A percentile compares a stretch with the other conserved stretches of the same genome.
These are phyloP conservation scores for Manis crassicaudata DNA, from an alignment of 2,797 vertebrate species.

Conservation along the genomic window DNA sequence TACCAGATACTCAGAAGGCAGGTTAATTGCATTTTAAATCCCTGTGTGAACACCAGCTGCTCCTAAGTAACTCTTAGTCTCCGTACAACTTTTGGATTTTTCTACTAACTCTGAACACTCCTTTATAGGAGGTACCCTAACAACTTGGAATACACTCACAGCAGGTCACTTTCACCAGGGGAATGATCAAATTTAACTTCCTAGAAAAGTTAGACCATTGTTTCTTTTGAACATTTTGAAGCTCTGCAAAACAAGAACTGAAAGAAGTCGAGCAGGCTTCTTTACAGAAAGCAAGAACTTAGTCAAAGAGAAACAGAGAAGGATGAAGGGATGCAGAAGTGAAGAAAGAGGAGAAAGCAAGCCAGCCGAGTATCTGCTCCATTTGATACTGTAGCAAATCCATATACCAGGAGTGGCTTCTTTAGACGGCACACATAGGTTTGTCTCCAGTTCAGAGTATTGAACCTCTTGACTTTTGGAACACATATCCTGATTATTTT, in stretches of 20 bases:
- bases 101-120: slow-evolving; percentile 27
- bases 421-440: slow-evolving; percentile 38
- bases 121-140: not conserved
- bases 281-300: slow-evolving; percentile 50
- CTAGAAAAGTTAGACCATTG: slow-evolving; percentile 45
- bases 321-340: slow-evolving; percentile 18
- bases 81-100: slow-evolving; percentile 34
- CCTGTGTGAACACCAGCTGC: slow-evolving; percentile 28
- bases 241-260: slow-evolving; percentile 63
- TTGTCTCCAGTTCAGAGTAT: slow-evolving; percentile 25
- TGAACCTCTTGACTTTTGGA: not conserved
- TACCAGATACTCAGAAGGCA: slow-evolving; percentile 34
- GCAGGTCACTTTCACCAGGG: slow-evolving; percentile 32
- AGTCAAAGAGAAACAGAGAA: slow-evolving; percentile 40
- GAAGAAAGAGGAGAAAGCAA: slow-evolving; percentile 1
- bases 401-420: not conserved
- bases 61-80: slow-evolving; percentile 50
- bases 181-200: slow-evolving; percentile 59
- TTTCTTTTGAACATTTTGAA: slow-evolving; percentile 71
- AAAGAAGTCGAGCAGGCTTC: slow-evolving; percentile 57
- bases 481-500: slow-evolving; percentile 41
- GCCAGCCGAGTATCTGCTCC: not conserved
- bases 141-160: slow-evolving; percentile 44
- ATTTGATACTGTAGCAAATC: not conserved
- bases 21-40: slow-evolving; percentile 41